Percentiles rank a stretch among this genome's conserved stretches.
Conservation (phyloP, 1,140 invertebrate species). For the Anadara kagoshimensis region DNA sequence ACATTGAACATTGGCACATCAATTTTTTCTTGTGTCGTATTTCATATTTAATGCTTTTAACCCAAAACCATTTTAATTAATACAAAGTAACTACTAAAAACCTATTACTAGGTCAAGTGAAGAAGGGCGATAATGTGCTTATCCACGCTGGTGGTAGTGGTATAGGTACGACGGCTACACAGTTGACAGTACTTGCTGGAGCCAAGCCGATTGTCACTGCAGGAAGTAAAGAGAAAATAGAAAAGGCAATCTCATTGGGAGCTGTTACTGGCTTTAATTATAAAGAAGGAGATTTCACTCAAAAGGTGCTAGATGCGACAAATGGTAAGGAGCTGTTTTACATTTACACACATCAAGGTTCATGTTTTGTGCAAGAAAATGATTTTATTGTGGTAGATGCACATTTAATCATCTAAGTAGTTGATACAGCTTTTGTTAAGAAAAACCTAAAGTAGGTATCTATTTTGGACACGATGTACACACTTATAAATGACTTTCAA, state of each 20-base stretch:
- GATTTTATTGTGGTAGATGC: no score
- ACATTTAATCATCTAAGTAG: not conserved
- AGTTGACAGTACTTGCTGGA: slow-evolving; percentile 61
- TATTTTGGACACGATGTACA: no score
- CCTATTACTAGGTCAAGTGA: slow-evolving; percentile 46
- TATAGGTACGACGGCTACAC: slow-evolving; percentile 71
- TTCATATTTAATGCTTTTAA: no score
- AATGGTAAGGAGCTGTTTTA: slow-evolving; percentile 42
- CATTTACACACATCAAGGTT: no score
- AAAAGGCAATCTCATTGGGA: slow-evolving; percentile 58
- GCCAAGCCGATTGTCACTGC: slow-evolving; percentile 65
- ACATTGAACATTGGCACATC: no score
- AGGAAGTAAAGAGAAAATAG: slow-evolving; percentile 66
- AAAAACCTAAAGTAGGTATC: not conserved
- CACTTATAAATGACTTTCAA: no score
- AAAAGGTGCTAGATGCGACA: slow-evolving; percentile 58
- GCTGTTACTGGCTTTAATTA: slow-evolving; percentile 70
- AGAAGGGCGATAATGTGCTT: slow-evolving; percentile 63
- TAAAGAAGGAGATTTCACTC: slow-evolving; percentile 62
- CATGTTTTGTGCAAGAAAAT: no score
- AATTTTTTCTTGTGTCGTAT: no score
- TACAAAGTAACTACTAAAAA: no score
- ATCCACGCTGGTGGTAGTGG: slow-evolving; percentile 73
- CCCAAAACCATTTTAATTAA: no score
- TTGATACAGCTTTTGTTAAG: no score